Percentiles rank a stretch among this genome's conserved stretches.
Evolutionary conservation across 2,113 vertebrate species (phyloP).

Genomic region (Felis chaus): DNA sequence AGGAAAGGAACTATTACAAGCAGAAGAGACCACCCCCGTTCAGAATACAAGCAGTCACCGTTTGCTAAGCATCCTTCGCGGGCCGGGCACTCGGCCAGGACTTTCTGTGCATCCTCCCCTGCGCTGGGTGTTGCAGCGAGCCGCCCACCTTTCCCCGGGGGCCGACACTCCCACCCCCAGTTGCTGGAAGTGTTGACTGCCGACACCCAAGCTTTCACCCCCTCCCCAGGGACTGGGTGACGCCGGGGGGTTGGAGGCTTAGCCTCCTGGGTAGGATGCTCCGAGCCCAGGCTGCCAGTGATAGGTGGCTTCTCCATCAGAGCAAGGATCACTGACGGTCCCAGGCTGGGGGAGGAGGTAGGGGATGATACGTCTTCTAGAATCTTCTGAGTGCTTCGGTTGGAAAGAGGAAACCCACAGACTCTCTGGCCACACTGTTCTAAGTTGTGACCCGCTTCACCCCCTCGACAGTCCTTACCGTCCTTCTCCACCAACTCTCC

Average conservation of each 20-base stretch:
- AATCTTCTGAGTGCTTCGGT: background rate
- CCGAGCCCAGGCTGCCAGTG: background rate
- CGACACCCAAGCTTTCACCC: rapidly evolving
- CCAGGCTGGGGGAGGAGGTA: background rate
- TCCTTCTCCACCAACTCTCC: background rate
- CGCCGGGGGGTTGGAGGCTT: background rate
- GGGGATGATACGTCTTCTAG: too few relatives aligned
- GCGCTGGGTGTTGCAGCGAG: rapidly evolving
- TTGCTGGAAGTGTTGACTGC: background rate
- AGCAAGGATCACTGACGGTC: background rate
- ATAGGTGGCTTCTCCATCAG: background rate
- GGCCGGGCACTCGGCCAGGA: rapidly evolving
- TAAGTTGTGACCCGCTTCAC: background rate
- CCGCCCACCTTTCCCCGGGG: background rate
- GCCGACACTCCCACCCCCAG: background rate
- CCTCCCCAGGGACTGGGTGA: background rate
- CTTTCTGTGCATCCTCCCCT: rapidly evolving
- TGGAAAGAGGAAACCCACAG: background rate
- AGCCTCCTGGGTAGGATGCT: too few relatives aligned
- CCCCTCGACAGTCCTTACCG: background rate
- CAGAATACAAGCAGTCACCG: rapidly evolving
- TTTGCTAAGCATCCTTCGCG: background rate
- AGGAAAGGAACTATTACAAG: background rate
- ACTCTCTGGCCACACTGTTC: background rate
- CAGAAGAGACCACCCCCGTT: background rate